These are phyloP conservation scores for Chloromyia formosa DNA, from an alignment of 2,888 invertebrate species.

Conservation along the genomic window DNA sequence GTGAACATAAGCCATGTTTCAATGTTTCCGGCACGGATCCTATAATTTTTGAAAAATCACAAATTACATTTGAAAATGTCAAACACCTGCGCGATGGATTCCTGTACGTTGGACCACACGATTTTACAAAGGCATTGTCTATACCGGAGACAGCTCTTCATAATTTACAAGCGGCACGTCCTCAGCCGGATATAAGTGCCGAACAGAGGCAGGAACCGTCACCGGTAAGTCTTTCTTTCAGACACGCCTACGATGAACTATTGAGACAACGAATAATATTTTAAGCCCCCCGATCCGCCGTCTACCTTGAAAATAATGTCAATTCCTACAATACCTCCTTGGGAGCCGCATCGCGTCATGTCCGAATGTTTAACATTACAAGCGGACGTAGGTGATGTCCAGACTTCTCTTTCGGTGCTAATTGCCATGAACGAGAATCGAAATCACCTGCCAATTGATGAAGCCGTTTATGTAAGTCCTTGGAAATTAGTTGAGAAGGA, in stretches of 20 bases:
- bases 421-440: conserved; percentile 80
- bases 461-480: conserved; percentile 57
- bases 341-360: conserved; percentile 77
- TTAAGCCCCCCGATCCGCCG: conserved; percentile 59
- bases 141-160: conserved; percentile 61
- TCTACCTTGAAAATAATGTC: conserved; percentile 61
- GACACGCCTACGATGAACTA: background rate
- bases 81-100: conserved; percentile 63
- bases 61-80: conserved; percentile 63
- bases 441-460: conserved; percentile 60
- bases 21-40: conserved; percentile 59
- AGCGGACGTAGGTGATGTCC: conserved; percentile 86
- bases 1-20: conserved; percentile 56
- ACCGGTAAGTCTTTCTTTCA: conserved; percentile 55
- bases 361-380: conserved; percentile 80
- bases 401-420: conserved; percentile 84
- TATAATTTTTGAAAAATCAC: conserved; percentile 55
- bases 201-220: conserved; percentile 59
- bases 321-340: conserved; percentile 67
- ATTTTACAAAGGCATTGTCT: conserved; percentile 60
- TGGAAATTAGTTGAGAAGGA: too few species aligned
- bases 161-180: conserved; percentile 57
- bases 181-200: conserved; percentile 60
- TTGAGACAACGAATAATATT: too few species aligned
- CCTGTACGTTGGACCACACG: conserved; percentile 63